Conservation (phyloP, 1,140 invertebrate species). For the Diuraphis noxia region DNA sequence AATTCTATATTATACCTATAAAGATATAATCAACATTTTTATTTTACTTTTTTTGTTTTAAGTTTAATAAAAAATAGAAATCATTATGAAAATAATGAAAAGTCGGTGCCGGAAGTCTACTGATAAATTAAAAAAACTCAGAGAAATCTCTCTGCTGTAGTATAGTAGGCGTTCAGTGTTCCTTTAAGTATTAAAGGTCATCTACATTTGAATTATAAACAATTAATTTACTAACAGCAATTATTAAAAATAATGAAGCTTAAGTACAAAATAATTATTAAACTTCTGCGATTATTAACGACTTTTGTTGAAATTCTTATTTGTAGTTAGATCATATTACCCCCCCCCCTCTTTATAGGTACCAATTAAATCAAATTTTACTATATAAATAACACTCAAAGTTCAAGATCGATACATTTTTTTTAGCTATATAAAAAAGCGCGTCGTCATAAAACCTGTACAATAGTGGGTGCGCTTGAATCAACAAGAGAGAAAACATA, state of each 20-base stretch:
- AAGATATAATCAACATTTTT: not conserved
- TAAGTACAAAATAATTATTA: rapidly evolving
- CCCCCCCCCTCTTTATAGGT: not conserved
- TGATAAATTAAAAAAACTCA: not conserved
- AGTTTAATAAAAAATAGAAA: not conserved
- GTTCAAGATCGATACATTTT: not conserved
- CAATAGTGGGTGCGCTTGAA: not conserved
- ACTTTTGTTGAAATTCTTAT: not conserved
- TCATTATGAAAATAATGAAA: not conserved
- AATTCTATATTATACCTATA: not conserved
- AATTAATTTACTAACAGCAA: too few species aligned
- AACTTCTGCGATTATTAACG: not conserved
- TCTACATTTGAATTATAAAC: too few species aligned
- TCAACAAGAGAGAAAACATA: not conserved
- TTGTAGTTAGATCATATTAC: too few species aligned
- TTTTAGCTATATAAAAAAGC: not conserved
- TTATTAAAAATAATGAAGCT: not conserved
- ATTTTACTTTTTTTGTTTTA: not conserved
- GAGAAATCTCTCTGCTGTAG: not conserved
- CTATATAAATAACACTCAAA: not conserved
- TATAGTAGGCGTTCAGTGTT: too few species aligned
- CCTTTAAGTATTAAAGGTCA: too few species aligned
- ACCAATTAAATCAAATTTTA: not conserved
- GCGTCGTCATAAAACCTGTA: not conserved
- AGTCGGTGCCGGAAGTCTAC: not conserved